Conservation (phyloP, 2,797 vertebrate species). For the Coracias cyanogaster region DNA sequence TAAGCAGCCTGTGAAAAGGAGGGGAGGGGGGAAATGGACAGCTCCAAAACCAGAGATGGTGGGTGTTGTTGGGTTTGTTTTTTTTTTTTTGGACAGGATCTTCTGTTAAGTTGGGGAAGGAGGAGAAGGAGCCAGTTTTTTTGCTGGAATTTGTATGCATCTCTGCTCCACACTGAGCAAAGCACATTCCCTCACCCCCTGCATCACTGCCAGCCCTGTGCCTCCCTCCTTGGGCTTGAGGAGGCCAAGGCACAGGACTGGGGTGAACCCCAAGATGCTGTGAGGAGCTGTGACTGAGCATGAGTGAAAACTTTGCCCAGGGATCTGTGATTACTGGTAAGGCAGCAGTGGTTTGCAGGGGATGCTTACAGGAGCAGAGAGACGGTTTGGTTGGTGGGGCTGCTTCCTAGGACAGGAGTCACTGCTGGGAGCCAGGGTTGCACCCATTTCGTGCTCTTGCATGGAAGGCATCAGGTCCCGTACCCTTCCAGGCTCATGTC, state of each 20-base stretch:
- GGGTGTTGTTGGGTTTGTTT: background rate
- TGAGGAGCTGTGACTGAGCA: background rate
- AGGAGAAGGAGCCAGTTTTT: background rate
- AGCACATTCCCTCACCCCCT: background rate
- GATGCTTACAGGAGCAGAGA: background rate
- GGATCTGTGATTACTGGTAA: background rate
- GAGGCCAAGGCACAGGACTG: background rate
- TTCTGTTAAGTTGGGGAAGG: background rate
- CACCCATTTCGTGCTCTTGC: background rate
- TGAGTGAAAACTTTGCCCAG: background rate
- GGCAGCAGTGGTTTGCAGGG: background rate
- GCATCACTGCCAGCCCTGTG: fast-evolving
- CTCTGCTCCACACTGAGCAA: background rate
- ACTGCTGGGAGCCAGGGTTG: background rate
- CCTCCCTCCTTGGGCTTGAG: background rate
- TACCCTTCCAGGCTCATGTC: background rate
- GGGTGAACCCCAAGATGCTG: background rate
- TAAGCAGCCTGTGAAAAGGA: background rate
- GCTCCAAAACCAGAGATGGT: background rate
- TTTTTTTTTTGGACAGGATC: background rate
- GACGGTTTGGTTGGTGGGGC: background rate
- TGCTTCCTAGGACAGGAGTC: background rate
- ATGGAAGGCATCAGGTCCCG: background rate
- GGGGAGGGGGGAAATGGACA: fast-evolving
- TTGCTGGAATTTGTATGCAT: background rate